phyloP scores from a whole-genome alignment of 2,888 invertebrate genomes.

The Eueremaeus valkanovi region DNA sequence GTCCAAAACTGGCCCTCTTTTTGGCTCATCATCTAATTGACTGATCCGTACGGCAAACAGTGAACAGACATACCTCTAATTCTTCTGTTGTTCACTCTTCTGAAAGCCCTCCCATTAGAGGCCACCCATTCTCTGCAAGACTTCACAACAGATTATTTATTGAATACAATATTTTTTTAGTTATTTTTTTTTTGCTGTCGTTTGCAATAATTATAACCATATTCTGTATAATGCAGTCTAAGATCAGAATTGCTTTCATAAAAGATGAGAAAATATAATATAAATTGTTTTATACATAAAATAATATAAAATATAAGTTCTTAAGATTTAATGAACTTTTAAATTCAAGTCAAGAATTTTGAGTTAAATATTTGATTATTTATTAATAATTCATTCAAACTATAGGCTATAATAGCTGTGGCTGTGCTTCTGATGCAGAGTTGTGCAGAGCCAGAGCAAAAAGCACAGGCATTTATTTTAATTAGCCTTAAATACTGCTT shows the following conservation, averaged over 20 bases:
- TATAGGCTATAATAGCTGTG: neutral
- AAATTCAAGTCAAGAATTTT: slow-evolving; percentile 9
- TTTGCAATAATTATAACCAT: slow-evolving; percentile 1
- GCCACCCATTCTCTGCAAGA: slow-evolving; percentile 6
- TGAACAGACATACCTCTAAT: too few relatives aligned
- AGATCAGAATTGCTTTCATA: neutral
- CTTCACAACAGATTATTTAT: too few relatives aligned
- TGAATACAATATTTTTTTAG: neutral
- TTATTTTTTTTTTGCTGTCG: slow-evolving; percentile 25
- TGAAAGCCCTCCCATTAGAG: slow-evolving; percentile 28
- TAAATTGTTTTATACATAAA: neutral
- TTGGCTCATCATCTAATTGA: too few relatives aligned
- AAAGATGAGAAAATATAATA: neutral
- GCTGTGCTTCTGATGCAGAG: slow-evolving; percentile 13
- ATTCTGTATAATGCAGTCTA: neutral
- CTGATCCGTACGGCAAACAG: too few relatives aligned
- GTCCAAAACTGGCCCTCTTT: neutral
- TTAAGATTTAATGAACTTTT: slow-evolving; percentile 15
- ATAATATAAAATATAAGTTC: neutral
- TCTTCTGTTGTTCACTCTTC: too few relatives aligned
- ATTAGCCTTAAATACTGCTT: slow-evolving; percentile 31
- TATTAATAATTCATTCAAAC: slow-evolving; percentile 22
- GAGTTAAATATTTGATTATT: slow-evolving; percentile 27
- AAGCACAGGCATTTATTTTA: slow-evolving; percentile 31
- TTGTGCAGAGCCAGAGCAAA: too few relatives aligned